Base-by-base conservation (phyloP, 1,140 invertebrate genomes). In the Drosophila lini region DNA sequence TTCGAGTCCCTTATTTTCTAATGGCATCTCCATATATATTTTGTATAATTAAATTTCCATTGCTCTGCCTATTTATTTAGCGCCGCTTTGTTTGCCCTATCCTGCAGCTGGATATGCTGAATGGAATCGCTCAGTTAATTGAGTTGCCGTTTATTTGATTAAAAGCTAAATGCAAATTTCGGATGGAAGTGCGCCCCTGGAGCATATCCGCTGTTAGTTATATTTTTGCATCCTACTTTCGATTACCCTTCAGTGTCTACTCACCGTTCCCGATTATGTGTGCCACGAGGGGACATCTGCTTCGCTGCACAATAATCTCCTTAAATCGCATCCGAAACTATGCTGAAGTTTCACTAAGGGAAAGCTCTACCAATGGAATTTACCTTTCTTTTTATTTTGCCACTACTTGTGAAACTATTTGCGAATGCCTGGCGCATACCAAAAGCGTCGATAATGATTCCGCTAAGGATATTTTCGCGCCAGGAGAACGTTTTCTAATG, bases 31-130 rank as follows among this genome's bases (percentile, higher is more conserved):
- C 63, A 64, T 47, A 68, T 52, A 81, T 47, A 81, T 81, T 81
- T 68, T 50, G 53, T 48, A 73, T 78, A 81, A 81, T 81, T 81
- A 63, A 81, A 68, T 70, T 82, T 74, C 73, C 74, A 65, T 70
- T 80, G 53, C 16, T 42, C 44, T 75, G 69, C 36, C 62, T 74
- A 65, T 74, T 78, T 55, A 60, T 81, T 81, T 77, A 55, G 36
- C 31, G 34, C 44, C 11, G 32, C 31, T 77, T 67, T 68, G 32
- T 76, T 74, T 69, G 59, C 48, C 15, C 1, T 34, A 42, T 31
- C 62, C 42, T 32, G 50, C 28, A 61, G 56, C 32, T 40, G 28
- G 25, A 38, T 45, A 50, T 60, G 34, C 34, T 53, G 45, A 48
- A 61, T 68, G 25, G 25, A 56, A 38, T 69, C 38, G 32, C 50